Base-by-base conservation (phyloP, 2,797 vertebrate genomes). In the Brachymystax lenok region DNA sequence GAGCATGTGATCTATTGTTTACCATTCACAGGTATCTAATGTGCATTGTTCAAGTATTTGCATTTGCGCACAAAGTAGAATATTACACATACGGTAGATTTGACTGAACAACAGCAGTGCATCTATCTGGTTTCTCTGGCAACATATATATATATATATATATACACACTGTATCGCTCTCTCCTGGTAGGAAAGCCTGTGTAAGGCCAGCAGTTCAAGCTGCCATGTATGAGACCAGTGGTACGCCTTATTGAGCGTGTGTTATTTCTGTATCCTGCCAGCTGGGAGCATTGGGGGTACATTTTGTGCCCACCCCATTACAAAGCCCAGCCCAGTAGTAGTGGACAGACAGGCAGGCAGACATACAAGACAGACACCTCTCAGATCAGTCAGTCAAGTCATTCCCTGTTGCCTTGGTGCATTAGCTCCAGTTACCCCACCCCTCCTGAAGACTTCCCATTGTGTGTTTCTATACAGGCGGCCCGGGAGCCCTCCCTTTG, bases 221-320 rank as follows among this genome's bases (percentile, higher is more conserved):
- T 83, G 81, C 83, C 82, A 77, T 83, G 83, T 84, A 82, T 83
- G 85, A 79, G 24, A 69, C 77, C 72, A 76, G 82, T 84, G 51
- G 19, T 77, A 84, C 88, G 83, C 85, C 81, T 81, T 76, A 56
- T 74, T 87, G 82, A 83, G 77, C 74, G 76, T 75, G 79, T 85
- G 86, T 89, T 93, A 86, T 91, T 91, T 89, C 82, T 85, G 84
- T 81, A 79, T 86, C 75, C 71, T 68, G 78, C 72, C 74, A 79
- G 79, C 76, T 74, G 67, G 52, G 68, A 74, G 79, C 30, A 61
- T 75, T 24, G 68, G 21, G 82, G 78, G 78, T 35, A 33, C 28
- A 68, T 85, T 89, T 84, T 76, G 63, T 78, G 64, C 74, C 64
- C 73, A 66, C 73, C 52, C 46, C 77, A 69, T 74, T 68, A 73